Evolutionary conservation across 2,113 vertebrate species (phyloP).

Genomic region (Thunnus maccoyii): DNA sequence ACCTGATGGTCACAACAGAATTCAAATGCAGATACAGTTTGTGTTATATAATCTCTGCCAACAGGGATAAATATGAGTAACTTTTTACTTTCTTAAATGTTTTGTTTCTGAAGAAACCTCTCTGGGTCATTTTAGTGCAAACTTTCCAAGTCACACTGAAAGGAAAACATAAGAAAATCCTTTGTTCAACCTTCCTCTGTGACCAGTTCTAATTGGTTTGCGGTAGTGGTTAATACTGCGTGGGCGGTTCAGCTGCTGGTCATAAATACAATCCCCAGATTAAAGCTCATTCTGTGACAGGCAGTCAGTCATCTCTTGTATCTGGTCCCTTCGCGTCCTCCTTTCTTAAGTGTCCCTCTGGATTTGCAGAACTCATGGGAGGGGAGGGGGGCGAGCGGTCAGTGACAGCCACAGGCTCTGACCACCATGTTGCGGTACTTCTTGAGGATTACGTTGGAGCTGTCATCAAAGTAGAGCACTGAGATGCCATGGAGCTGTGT

Average conservation of each 20-base stretch:
- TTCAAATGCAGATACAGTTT: slow-evolving; percentile 9
- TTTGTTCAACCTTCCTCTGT: slow-evolving; percentile 29
- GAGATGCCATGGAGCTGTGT: slow-evolving; percentile 98
- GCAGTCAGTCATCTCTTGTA: slow-evolving; percentile 28
- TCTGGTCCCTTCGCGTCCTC: slow-evolving; percentile 10
- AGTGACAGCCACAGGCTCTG: slow-evolving; percentile 96
- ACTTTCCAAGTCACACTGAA: slow-evolving; percentile 13
- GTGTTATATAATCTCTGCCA: slow-evolving; percentile 6
- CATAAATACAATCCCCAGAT: slow-evolving; percentile 35
- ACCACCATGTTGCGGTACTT: slow-evolving; percentile 99
- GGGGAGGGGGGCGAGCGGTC: slow-evolving; percentile 35
- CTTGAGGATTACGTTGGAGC: slow-evolving; percentile 98
- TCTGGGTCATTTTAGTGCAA: slow-evolving; percentile 10
- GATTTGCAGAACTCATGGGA: neutral
- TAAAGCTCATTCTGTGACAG: slow-evolving; percentile 45
- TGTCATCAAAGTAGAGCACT: slow-evolving; percentile 97
- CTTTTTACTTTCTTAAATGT: neutral
- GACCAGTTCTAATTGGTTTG: slow-evolving; percentile 15
- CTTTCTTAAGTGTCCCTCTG: neutral
- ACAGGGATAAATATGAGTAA: neutral
- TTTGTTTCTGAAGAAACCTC: slow-evolving; percentile 11
- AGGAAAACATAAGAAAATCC: slow-evolving; percentile 4
- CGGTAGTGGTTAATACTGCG: slow-evolving; percentile 44
- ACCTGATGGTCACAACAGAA: neutral
- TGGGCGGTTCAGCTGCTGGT: slow-evolving; percentile 39